Evolutionary conservation across 2,797 vertebrate genomes (phyloP), one percentile per base, ranked within the genome.

Genomic region (Gallinago nigripennis): DNA sequence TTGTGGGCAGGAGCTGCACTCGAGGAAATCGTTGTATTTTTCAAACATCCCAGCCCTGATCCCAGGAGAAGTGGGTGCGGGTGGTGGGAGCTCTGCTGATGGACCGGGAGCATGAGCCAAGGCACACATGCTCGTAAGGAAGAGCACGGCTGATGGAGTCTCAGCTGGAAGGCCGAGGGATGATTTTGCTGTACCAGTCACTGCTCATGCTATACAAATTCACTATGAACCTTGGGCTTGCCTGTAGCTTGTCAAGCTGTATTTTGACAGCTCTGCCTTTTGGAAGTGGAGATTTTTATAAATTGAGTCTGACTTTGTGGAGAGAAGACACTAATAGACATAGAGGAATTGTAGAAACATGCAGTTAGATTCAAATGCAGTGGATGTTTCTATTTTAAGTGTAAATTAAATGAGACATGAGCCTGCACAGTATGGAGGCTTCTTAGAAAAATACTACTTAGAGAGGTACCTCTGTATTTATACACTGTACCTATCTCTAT

Each of bases 211-310:
- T 35, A 4, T 1, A 75, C 15, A 68, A 70, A 75, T 61, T 81
- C 61, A 25, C 19, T 45, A 1, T n/a, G 48, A 84, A 86, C 57
- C 53, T 51, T 75, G 41, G 56, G 30, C 41, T 82, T 37, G 28
- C 46, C 54, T 41, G 41, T 6, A 60, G 51, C 19, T 45, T 50
- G 48, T 33, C 19, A 16, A n/a, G 19, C 43, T 72, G 37, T 27
- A 70, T 88, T 72, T 28, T 12, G 46, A 39, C 56, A 79, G 53
- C 21, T 92, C 81, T 86, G 70, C 17, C 11, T 81, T 82, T 66
- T 53, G 11, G 3, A 3, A 6, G 39, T 33, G 33, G 23, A 53
- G 53, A 39, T 46, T 85, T 89, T 71, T 70, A 18, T 16, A 46
- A 64, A 48, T 28, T 12, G 46, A 88, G 45, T 63, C 37, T 30